A percentile compares a stretch with the other conserved stretches of the same genome.
Conservation (phyloP, 2,888 invertebrate species). For the Myathropa florea region DNA sequence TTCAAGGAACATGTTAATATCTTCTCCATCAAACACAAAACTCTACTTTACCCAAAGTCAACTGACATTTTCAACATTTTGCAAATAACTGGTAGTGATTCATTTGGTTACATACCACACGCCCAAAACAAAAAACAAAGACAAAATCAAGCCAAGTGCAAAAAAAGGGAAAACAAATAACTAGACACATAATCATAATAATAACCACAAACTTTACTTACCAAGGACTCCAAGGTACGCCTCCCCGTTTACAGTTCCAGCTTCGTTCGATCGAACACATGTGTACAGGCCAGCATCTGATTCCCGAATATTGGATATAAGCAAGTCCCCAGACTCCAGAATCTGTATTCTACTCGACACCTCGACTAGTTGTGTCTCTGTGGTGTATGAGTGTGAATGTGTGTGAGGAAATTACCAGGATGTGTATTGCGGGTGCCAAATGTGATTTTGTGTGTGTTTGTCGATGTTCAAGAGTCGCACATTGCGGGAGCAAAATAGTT, state of each 20-base stretch:
- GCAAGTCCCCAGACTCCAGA: conserved; percentile 91
- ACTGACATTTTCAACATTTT: not conserved
- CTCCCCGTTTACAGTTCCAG: conserved; percentile 91
- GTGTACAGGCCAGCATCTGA: conserved; percentile 94
- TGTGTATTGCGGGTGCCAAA: conserved; percentile 45
- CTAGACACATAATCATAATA: not conserved
- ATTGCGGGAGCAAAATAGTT: conserved; percentile 40
- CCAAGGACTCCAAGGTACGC: conserved; percentile 92
- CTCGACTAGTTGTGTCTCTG: conserved; percentile 84
- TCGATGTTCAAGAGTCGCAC: conserved; percentile 46
- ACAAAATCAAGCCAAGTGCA: not conserved
- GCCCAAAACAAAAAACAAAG: not conserved
- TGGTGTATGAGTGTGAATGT: conserved; percentile 71
- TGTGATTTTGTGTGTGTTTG: conserved; percentile 54
- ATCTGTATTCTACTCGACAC: conserved; percentile 90
- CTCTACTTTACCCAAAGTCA: too few species aligned
- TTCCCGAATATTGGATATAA: conserved; percentile 91
- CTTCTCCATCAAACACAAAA: too few species aligned
- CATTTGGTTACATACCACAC: not conserved
- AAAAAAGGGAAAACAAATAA: conserved; percentile 3
- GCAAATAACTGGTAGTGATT: not conserved
- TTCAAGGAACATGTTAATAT: too few species aligned
- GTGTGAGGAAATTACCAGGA: conserved; percentile 15
- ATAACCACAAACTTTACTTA: conserved; percentile 79
- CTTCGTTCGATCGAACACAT: conserved; percentile 93